A percentile compares a stretch with the other conserved stretches of the same genome.
Conservation (phyloP, 1,140 invertebrate genomes). For the Aphelenchoides avenae region DNA sequence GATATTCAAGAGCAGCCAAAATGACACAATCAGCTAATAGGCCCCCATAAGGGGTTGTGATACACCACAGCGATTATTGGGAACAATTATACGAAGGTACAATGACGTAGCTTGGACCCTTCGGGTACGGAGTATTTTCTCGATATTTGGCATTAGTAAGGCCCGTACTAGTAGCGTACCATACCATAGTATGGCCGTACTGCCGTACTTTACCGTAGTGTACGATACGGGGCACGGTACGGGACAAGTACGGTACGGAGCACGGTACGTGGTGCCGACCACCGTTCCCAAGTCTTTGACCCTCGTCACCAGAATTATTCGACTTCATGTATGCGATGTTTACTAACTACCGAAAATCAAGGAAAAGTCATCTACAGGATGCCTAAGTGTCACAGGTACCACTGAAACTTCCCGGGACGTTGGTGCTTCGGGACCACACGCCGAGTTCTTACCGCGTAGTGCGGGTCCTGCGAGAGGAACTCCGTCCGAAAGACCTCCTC, state of each 20-base stretch:
- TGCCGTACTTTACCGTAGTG: neutral
- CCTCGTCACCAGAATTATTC: neutral
- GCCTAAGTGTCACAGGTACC: neutral
- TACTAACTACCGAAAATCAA: slow-evolving; percentile 5
- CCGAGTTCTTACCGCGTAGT: slow-evolving; percentile 42
- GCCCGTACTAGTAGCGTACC: too few species aligned
- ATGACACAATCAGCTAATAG: slow-evolving; percentile 67
- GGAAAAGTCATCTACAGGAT: neutral
- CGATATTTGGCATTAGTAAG: too few species aligned
- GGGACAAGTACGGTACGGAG: too few species aligned
- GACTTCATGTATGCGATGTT: neutral
- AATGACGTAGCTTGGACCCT: neutral
- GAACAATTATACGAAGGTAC: neutral
- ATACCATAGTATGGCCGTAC: neutral
- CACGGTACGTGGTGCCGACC: neutral
- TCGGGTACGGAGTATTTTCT: too few species aligned
- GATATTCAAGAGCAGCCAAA: slow-evolving; percentile 33
- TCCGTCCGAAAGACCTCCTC: slow-evolving; percentile 87
- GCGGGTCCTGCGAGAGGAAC: slow-evolving; percentile 65
- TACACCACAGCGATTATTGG: neutral
- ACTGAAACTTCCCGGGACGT: neutral
- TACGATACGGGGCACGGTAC: too few species aligned
- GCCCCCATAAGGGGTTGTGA: slow-evolving; percentile 67
- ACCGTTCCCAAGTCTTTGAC: neutral
- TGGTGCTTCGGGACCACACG: neutral